Evolutionary conservation across 2,113 vertebrate species (phyloP).

Genomic region (Miniopterus natalensis): DNA sequence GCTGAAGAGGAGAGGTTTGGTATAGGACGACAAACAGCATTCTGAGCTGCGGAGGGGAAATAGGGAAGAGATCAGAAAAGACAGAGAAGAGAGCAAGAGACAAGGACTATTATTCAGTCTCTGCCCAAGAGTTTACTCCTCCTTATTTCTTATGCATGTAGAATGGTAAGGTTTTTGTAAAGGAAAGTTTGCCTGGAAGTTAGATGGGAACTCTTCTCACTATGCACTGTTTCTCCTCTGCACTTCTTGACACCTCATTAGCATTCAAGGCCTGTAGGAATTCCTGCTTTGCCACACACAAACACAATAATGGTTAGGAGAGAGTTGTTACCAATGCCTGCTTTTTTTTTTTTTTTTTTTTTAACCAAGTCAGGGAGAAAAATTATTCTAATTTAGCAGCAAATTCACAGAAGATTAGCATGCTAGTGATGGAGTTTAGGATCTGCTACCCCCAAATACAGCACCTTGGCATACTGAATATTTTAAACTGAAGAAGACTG

Average conservation of each 20-base stretch:
- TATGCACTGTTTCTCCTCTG: background rate
- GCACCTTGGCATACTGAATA: background rate
- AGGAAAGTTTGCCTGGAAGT: slow-evolving; percentile 56
- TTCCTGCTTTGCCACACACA: background rate
- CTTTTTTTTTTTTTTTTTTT: background rate
- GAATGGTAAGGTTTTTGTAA: background rate
- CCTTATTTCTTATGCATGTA: background rate
- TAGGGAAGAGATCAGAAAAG: background rate
- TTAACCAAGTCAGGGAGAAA: background rate
- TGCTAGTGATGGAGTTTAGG: background rate
- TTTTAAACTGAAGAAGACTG: background rate
- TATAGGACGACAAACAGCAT: background rate
- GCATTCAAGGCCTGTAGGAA: slow-evolving; percentile 41
- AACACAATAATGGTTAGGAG: background rate
- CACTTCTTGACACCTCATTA: slow-evolving; percentile 30
- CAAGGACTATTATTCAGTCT: background rate
- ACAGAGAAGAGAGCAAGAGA: background rate
- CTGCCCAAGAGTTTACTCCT: background rate
- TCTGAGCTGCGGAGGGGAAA: background rate
- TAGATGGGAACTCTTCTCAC: background rate
- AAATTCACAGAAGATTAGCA: background rate
- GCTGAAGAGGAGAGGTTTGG: background rate
- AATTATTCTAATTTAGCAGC: slow-evolving; percentile 64
- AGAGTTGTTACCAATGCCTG: background rate
- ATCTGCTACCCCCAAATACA: background rate